Base-by-base conservation (phyloP, 53 echinoderm and acorn worm genomes). In the Patiria pectinifera region DNA sequence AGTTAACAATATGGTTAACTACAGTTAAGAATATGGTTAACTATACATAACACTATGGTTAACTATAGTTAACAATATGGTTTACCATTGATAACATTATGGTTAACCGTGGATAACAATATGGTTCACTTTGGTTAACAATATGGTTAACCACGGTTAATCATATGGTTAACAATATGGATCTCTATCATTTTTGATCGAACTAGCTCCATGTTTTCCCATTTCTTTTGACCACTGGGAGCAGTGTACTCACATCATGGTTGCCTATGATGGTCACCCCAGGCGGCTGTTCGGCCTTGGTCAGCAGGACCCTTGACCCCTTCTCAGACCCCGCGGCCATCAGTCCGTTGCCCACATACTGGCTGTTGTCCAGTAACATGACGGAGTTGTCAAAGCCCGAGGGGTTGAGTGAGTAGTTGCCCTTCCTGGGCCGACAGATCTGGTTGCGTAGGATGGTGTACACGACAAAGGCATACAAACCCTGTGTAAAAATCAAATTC, bases 381-480 rank as follows among this genome's bases (percentile, higher is more conserved):
- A 96, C 96, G 0, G 92, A 84, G 93, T 98, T 98, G 80, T 96
- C 98, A 26, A 93, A 95, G 82, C 92, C 95, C 0, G 88, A 44
- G 12, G 93, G 89, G 89, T 99, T 99, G 24, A 97, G 94, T 6
- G 99, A 97, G 93, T 99, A 99, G 91, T 99, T 96, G 48, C 97
- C 99, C 80, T 97, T 95, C 78, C 94, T 93, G 3, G 99, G 97
- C 11, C 95, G 87, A 75, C 99, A 97, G 13, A 99, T 92, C 88
- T 99, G 99, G 83, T 97, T 97, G 45, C 99, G 95, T 77, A 99
- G 87, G 49, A 99, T 85, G 24, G 99, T 97, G 96, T 99, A 99
- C 45, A 97, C 92, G 43, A 99, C 80, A 85, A 99, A 97, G 22
- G 94, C 99, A 91, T 96, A 99, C 44, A 99, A 79, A 53, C 99